These are phyloP conservation scores for Brenthis daphne DNA, from an alignment of 2,888 invertebrate genomes.

Conservation along the genomic window DNA sequence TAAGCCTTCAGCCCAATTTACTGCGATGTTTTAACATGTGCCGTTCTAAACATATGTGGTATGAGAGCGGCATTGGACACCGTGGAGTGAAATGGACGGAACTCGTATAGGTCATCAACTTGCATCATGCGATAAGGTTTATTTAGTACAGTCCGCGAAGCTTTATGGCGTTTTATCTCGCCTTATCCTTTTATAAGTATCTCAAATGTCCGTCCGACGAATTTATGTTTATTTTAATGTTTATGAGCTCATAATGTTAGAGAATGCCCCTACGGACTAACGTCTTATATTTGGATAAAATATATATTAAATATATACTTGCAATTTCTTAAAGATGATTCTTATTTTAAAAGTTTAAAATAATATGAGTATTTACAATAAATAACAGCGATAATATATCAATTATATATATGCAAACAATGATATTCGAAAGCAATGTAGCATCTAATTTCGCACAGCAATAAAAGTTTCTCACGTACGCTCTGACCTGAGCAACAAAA, in stretches of 20 bases:
- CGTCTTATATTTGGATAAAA: slow-evolving; percentile 4
- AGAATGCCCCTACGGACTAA: slow-evolving; percentile 11
- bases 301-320: background rate
- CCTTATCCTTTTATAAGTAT: slow-evolving; percentile 44
- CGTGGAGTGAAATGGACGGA: slow-evolving; percentile 42
- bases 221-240: slow-evolving; percentile 45
- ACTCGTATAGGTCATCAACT: slow-evolving; percentile 20
- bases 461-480: slow-evolving; percentile 30
- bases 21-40: slow-evolving; percentile 51
- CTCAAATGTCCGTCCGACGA: slow-evolving; percentile 39
- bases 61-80: slow-evolving; percentile 51
- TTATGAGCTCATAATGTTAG: slow-evolving; percentile 34
- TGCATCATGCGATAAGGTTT: slow-evolving; percentile 28
- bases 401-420: background rate
- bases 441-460: slow-evolving; percentile 27
- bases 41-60: slow-evolving; percentile 49
- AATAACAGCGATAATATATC: background rate
- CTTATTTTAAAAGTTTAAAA: too few relatives aligned
- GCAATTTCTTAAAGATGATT: background rate
- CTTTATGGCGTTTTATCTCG: slow-evolving; percentile 47
- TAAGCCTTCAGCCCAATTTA: slow-evolving; percentile 59
- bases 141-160: slow-evolving; percentile 35
- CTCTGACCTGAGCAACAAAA: slow-evolving; percentile 32
- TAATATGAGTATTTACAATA: too few relatives aligned
- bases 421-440: slow-evolving; percentile 4